Percentiles rank a stretch among this genome's conserved stretches.
Conservation (phyloP, 2,113 vertebrate genomes). For the Eidolon helvum region DNA sequence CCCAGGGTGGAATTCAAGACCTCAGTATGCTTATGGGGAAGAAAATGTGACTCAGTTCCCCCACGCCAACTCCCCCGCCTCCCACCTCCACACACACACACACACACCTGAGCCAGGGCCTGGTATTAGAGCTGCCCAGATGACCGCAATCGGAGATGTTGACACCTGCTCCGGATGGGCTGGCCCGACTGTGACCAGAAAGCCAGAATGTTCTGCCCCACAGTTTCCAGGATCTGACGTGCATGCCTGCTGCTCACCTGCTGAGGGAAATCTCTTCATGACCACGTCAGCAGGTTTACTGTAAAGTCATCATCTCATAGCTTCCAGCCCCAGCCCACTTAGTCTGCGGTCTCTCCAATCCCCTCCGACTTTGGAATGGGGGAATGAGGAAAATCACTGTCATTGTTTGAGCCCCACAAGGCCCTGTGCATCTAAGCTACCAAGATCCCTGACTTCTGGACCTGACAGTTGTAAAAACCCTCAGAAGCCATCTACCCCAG, state of each 20-base stretch:
- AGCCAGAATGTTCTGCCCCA: not conserved
- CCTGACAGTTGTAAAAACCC: not conserved
- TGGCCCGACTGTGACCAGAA: not conserved
- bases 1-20: not conserved
- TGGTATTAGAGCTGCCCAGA: not conserved
- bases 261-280: not conserved
- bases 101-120: not conserved
- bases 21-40: not conserved
- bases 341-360: not conserved
- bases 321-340: not conserved
- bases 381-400: not conserved
- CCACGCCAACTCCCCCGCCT: not conserved
- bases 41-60: not conserved
- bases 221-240: conserved; percentile 62
- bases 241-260: not conserved
- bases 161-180: not conserved
- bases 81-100: not conserved
- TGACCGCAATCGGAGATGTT: not conserved
- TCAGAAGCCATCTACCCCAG: not conserved
- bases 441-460: not conserved
- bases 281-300: not conserved
- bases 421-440: not conserved
- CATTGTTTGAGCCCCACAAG: not conserved
- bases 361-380: not conserved
- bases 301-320: not conserved